A percentile compares a stretch with the other conserved stretches of the same genome.
Conservation (phyloP, 2,113 vertebrate genomes). For the Vimba vimba region DNA sequence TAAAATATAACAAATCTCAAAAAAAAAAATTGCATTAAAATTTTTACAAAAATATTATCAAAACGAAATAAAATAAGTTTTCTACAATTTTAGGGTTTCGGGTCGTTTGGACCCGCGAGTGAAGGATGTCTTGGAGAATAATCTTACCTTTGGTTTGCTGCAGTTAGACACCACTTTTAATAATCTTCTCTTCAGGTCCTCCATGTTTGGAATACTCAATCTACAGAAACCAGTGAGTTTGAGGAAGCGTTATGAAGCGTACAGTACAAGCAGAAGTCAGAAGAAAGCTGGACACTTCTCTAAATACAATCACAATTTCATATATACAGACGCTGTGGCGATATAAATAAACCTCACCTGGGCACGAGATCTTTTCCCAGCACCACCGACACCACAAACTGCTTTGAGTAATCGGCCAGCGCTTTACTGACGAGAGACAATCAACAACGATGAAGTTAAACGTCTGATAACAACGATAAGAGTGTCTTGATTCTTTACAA, state of each 20-base stretch:
- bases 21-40: no score
- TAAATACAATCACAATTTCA: conserved; percentile 26
- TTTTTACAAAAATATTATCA: no score
- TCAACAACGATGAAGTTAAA: no score
- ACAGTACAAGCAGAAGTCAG: conserved; percentile 12
- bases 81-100: no score
- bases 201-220: conserved; percentile 93
- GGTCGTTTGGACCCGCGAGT: no score
- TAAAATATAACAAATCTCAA: no score
- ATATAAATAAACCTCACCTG: conserved; percentile 76
- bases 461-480: no score
- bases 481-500: background rate
- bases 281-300: conserved; percentile 41
- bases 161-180: conserved; percentile 92
- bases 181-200: conserved; percentile 90
- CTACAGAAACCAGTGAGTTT: conserved; percentile 67
- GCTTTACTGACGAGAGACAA: conserved; percentile 82
- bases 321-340: background rate
- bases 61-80: no score
- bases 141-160: conserved; percentile 89
- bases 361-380: conserved; percentile 94
- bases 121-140: background rate
- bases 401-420: conserved; percentile 88
- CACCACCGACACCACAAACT: conserved; percentile 89
- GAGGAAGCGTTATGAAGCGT: conserved; percentile 21